Evolutionary conservation across 1,140 invertebrate genomes (phyloP), one percentile per base, ranked within the genome.

Genomic region (Rhysida immarginata): DNA sequence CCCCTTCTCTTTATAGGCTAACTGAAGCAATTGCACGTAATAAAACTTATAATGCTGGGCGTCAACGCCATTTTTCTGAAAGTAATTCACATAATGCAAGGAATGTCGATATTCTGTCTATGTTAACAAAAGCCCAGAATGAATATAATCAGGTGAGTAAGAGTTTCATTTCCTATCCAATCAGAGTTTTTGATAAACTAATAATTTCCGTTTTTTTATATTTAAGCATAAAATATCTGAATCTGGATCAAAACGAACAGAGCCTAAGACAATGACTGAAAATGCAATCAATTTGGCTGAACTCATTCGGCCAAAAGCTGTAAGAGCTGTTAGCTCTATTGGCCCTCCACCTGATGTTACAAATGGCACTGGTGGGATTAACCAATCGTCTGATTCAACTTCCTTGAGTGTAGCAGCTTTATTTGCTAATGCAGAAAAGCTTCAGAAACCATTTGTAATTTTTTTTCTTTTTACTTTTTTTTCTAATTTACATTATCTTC

Each of bases 121-220:
- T 51, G 49, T 26, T 51, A 20, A 51, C 49, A 25, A 51, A 51
- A 51, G 49, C 49, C 3, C 49, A 51, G 21, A 26, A 51, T 21
- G 49, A 51, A 26, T 51, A 26, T 25, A 51, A 51, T 21, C 13
- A 51, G 20, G 26, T 27, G 13, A 51, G 29, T 5, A 35, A 8
- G 5, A 35, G 5, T 16, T 35, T 35, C 29, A 8, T 35, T 35
- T 35, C 16, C 16, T 35, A 35, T n/a, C n/a, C n/a, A 16, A 35
- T 35, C 16, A 35, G 29, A 35, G 5, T 35, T 8, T 8, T 8
- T 8, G 5, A 35, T 16, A 35, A 35, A 5, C 5, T 16, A 35
- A 5, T 8, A 5, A 35, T 35, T 35, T 16, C 29, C 5, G 16
- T 16, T 35, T 8, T 35, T 35, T 5, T 35, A 5, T 8, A 5